Percentiles rank a stretch among this genome's conserved stretches.
These are phyloP conservation scores for Melopsittacus undulatus DNA, from an alignment of 2,797 vertebrate species.

Conservation along the genomic window DNA sequence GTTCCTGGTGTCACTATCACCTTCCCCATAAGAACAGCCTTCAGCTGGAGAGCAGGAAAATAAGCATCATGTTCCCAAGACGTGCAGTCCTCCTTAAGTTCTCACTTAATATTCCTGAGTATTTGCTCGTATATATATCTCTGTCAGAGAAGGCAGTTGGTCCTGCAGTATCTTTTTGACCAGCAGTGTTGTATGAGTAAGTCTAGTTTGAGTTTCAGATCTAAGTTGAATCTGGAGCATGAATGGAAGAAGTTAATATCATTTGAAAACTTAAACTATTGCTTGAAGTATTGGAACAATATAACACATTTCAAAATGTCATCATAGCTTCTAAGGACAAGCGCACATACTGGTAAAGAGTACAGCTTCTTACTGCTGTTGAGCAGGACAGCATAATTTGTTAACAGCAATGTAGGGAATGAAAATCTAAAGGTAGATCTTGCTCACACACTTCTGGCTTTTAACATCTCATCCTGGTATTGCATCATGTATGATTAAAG, in stretches of 20 bases:
- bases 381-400: accelerated
- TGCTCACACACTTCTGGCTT: not conserved
- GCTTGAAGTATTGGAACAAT: not conserved
- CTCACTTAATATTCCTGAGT: not conserved
- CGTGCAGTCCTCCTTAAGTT: not conserved
- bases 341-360: not conserved
- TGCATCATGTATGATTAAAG: conserved; percentile 10
- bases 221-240: not conserved
- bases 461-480: conserved; percentile 4
- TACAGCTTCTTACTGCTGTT: not conserved
- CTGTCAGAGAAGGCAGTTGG: not conserved
- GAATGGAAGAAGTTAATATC: not conserved
- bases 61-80: accelerated
- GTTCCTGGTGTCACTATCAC: not conserved
- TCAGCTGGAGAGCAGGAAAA: not conserved
- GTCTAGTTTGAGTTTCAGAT: not conserved
- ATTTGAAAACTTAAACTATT: not conserved
- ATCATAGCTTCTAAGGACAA: not conserved
- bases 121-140: accelerated
- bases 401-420: not conserved
- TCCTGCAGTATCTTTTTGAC: not conserved
- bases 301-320: not conserved
- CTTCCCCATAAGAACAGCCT: not conserved
- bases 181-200: not conserved
- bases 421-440: not conserved